These are phyloP conservation scores for Agrotis exclamationis DNA, from an alignment of 2,888 invertebrate species.

Conservation along the genomic window DNA sequence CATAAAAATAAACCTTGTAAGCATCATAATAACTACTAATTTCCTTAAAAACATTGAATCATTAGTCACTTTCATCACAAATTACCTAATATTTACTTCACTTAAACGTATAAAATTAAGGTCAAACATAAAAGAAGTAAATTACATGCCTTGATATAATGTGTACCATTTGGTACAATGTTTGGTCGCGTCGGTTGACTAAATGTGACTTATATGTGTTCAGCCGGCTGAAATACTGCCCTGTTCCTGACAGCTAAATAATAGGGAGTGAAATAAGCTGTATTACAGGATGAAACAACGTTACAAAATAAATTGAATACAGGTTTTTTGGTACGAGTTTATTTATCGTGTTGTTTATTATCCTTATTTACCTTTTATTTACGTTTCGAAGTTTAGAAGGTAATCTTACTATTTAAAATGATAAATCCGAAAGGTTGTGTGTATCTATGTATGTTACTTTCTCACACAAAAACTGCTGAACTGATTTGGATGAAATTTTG, in stretches of 20 bases:
- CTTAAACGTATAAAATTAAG: slow-evolving; percentile 29
- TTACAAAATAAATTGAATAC: slow-evolving; percentile 50
- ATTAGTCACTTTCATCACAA: slow-evolving; percentile 31
- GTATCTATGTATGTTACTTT: no score
- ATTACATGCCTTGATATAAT: slow-evolving; percentile 32
- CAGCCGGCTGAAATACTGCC: slow-evolving; percentile 61
- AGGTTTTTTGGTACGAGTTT: slow-evolving; percentile 9
- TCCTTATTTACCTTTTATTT: not conserved
- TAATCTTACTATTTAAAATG: no score
- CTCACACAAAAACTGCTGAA: no score
- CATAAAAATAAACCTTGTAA: not conserved
- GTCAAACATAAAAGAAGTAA: slow-evolving; percentile 43
- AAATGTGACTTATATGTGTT: slow-evolving; percentile 62
- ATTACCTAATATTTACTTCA: slow-evolving; percentile 33
- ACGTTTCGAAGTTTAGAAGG: no score
- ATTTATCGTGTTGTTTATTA: not conserved
- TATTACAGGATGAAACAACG: slow-evolving; percentile 49
- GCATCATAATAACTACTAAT: slow-evolving; percentile 6
- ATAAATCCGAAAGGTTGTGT: no score
- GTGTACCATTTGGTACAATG: slow-evolving; percentile 32
- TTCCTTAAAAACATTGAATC: slow-evolving; percentile 20
- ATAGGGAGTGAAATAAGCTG: slow-evolving; percentile 64
- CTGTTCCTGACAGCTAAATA: slow-evolving; percentile 75
- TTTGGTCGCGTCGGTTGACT: slow-evolving; percentile 48
- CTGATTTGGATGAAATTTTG: no score